Evolutionary conservation across 2,797 vertebrate genomes (phyloP).

Genomic region (Myotis pilosus): DNA sequence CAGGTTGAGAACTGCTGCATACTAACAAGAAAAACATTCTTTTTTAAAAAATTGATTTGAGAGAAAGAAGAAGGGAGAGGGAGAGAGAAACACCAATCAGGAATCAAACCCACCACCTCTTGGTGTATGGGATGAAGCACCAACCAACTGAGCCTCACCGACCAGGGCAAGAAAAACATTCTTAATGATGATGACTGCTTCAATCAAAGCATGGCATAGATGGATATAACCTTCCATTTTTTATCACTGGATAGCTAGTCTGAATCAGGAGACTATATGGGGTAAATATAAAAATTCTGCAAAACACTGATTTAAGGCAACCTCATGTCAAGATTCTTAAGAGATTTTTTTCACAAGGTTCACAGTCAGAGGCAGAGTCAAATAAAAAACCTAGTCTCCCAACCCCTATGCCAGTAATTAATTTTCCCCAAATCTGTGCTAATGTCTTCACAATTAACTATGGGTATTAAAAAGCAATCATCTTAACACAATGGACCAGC

Average conservation of each 20-base stretch:
- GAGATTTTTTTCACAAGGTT: neutral
- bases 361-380: neutral
- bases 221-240: neutral
- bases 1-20: neutral
- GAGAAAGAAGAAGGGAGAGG: neutral
- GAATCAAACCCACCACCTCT: too few relatives aligned
- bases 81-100: neutral
- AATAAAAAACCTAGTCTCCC: neutral
- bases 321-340: neutral
- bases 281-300: neutral
- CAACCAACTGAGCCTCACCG: neutral
- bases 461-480: neutral
- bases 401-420: neutral
- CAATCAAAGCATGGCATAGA: neutral
- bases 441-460: neutral
- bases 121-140: neutral
- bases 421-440: neutral
- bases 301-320: neutral
- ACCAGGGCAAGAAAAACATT: neutral
- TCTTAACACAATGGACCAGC: neutral
- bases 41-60: neutral
- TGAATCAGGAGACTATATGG: neutral
- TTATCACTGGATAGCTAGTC: neutral
- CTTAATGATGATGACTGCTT: neutral
- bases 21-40: neutral